Conservation (phyloP, 2,797 vertebrate species). For the Enteromius unitaeniatus region DNA sequence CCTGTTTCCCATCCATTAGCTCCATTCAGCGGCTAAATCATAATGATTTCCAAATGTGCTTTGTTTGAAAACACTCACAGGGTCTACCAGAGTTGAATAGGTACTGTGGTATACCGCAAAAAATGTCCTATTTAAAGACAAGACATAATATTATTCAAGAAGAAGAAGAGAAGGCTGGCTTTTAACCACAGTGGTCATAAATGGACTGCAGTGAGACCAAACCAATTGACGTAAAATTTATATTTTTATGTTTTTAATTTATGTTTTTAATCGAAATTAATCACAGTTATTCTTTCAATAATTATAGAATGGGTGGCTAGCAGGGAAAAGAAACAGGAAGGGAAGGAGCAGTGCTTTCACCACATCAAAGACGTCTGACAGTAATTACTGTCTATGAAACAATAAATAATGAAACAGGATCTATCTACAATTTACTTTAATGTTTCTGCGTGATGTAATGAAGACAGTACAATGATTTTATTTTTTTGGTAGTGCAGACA, state of each 20-base stretch:
- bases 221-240: not conserved
- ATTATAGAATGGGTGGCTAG: conserved; percentile 7
- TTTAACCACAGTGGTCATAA: conserved; percentile 41
- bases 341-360: conserved; percentile 24
- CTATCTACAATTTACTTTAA: conserved; percentile 40
- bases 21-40: conserved; percentile 69
- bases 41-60: conserved; percentile 78
- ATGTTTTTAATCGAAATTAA: conserved; percentile 36
- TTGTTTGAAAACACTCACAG: conserved; percentile 59
- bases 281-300: conserved; percentile 36
- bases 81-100: conserved; percentile 47
- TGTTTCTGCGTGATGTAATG: conserved; percentile 22
- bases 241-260: conserved; percentile 27
- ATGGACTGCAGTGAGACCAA: not conserved
- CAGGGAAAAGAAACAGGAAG: conserved; percentile 38
- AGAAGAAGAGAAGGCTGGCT: conserved; percentile 5
- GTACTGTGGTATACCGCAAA: conserved; percentile 38
- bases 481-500: conserved; percentile 31
- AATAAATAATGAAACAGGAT: conserved; percentile 46
- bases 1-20: conserved; percentile 70
- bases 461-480: conserved; percentile 2
- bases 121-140: conserved; percentile 49
- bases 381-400: conserved; percentile 50
- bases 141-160: conserved; percentile 41
- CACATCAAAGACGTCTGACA: conserved; percentile 41